These are phyloP conservation scores for Macrosoma leucophasiata DNA, from an alignment of 2,888 invertebrate genomes.

Conservation along the genomic window DNA sequence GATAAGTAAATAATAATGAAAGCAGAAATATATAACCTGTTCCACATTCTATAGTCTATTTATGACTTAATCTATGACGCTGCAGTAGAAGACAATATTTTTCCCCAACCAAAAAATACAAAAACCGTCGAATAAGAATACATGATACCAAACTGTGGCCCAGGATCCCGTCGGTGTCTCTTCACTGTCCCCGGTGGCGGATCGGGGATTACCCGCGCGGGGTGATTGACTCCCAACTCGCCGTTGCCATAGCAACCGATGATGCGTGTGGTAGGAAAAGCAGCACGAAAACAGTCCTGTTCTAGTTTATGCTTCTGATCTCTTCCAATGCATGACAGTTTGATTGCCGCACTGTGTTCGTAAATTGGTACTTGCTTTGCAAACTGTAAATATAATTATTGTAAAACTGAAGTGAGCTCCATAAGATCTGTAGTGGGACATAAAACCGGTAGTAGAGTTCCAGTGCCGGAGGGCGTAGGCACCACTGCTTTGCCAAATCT, in stretches of 20 bases:
- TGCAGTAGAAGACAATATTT: constrained; percentile 26
- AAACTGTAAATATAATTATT: constrained; percentile 14
- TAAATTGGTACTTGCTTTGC: constrained; percentile 53
- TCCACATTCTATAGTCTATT: too few relatives aligned
- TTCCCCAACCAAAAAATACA: constrained; percentile 67
- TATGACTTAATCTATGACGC: too few relatives aligned
- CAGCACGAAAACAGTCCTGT: constrained; percentile 49
- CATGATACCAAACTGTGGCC: constrained; percentile 44
- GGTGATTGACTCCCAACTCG: constrained; percentile 57
- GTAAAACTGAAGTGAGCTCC: too few relatives aligned
- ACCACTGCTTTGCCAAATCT: too few relatives aligned
- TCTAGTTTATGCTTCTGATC: constrained; percentile 54
- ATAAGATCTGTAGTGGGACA: too few relatives aligned
- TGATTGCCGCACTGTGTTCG: constrained; percentile 56
- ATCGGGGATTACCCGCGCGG: constrained; percentile 29
- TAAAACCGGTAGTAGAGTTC: too few relatives aligned
- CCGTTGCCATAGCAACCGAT: constrained; percentile 66
- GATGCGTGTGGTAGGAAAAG: constrained; percentile 54
- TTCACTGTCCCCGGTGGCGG: constrained; percentile 25
- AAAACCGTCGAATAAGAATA: constrained; percentile 65
- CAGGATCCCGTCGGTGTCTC: constrained; percentile 34
- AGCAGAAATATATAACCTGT: too few relatives aligned
- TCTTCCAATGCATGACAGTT: constrained; percentile 62
- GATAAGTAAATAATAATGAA: too few relatives aligned
- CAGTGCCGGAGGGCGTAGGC: too few relatives aligned